phyloP scores from a whole-genome alignment of 2,797 vertebrate species.

The Hyperoplus immaculatus region DNA sequence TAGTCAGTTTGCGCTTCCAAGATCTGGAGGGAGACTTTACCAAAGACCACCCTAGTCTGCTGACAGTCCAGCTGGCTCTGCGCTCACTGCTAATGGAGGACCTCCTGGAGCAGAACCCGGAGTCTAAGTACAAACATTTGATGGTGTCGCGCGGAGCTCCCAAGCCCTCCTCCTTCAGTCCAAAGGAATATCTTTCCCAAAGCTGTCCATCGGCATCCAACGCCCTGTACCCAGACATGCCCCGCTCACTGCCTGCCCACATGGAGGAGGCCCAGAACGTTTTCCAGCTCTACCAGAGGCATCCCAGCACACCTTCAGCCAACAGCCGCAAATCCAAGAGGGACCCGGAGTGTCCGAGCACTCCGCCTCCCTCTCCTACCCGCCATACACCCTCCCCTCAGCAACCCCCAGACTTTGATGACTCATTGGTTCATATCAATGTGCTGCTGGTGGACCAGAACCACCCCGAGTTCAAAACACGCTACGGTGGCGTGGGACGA shows the following conservation, averaged over 20 bases:
- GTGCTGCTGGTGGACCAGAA: constrained; percentile 94
- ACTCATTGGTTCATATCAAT: constrained; percentile 96
- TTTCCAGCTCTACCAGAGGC: constrained; percentile 97
- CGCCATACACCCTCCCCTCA: constrained; percentile 75
- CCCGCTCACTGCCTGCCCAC: constrained; percentile 95
- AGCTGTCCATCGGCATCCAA: constrained; percentile 94
- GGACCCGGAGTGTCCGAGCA: constrained; percentile 89
- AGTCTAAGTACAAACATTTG: constrained; percentile 95
- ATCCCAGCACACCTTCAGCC: constrained; percentile 84
- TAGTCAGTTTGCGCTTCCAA: constrained; percentile 95
- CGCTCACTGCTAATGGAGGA: constrained; percentile 97
- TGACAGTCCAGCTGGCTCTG: constrained; percentile 93
- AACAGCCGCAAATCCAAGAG: constrained; percentile 85
- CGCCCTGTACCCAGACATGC: constrained; percentile 94
- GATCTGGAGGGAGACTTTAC: constrained; percentile 95
- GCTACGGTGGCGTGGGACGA: constrained; percentile 89
- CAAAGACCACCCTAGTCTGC: constrained; percentile 93
- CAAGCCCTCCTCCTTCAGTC: constrained; percentile 91
- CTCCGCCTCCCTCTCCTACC: constrained; percentile 95
- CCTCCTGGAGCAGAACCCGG: constrained; percentile 92
- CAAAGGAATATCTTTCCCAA: constrained; percentile 97
- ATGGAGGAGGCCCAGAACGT: constrained; percentile 98
- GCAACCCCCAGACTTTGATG: constrained; percentile 90
- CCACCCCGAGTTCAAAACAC: constrained; percentile 93
- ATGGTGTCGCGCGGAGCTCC: constrained; percentile 97